These are phyloP conservation scores for Peromyscus attwateri DNA, from an alignment of 2,797 vertebrate genomes.

Conservation along the genomic window DNA sequence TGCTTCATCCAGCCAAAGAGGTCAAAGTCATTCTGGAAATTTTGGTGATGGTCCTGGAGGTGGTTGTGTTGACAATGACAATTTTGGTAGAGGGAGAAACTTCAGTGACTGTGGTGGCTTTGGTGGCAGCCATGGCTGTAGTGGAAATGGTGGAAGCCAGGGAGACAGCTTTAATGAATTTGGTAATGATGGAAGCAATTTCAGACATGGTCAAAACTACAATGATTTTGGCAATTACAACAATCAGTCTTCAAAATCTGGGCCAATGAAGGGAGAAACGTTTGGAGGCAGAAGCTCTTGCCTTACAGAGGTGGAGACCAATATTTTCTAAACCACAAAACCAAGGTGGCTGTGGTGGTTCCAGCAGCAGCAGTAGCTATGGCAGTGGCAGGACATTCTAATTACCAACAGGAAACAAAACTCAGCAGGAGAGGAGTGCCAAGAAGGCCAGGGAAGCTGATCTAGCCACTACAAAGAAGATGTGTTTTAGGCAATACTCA, in stretches of 20 bases:
- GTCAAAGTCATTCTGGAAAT: background rate
- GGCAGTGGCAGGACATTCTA: background rate
- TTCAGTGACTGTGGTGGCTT: background rate
- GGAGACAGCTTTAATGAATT: background rate
- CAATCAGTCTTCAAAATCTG: background rate
- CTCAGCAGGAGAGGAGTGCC: conserved; percentile 95
- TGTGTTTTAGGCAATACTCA: conserved; percentile 86
- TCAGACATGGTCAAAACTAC: background rate
- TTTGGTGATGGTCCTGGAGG: background rate
- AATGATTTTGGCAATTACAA: no score
- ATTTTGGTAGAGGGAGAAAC: background rate
- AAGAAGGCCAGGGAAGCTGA: conserved; percentile 96
- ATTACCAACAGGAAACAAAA: conserved; percentile 93
- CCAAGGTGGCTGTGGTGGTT: background rate
- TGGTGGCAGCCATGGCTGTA: background rate
- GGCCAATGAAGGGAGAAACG: no score
- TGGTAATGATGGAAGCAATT: background rate
- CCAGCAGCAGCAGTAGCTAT: background rate
- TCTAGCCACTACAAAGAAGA: conserved; percentile 95
- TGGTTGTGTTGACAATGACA: background rate
- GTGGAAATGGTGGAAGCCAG: background rate
- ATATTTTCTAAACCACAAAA: background rate
- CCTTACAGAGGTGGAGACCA: background rate
- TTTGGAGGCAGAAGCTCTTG: no score
- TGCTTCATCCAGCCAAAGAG: background rate